Conservation (phyloP, 37 sponge, comb jelly and placozoan species). For the Corticium candelabrum region DNA sequence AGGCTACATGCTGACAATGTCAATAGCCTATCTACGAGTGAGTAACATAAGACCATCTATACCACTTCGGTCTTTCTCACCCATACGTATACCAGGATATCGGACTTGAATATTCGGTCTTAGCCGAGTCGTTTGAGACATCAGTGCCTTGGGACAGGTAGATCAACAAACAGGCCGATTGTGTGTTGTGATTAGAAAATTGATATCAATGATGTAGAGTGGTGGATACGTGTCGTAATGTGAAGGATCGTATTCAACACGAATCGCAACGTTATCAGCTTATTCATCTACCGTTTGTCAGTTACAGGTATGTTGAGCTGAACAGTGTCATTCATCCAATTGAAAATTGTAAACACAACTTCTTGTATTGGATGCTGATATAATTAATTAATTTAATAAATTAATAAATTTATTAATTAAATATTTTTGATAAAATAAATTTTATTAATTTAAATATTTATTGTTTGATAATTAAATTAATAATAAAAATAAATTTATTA, state of each 20-base stretch:
- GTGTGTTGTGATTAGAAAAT: background rate
- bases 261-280: constrained; percentile 19
- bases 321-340: background rate
- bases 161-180: constrained; percentile 6
- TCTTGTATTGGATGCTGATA: too few species aligned
- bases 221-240: constrained; percentile 49
- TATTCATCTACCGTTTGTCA: background rate
- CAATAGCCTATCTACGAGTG: constrained; percentile 82
- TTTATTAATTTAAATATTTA: too few species aligned
- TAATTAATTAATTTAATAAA: too few species aligned
- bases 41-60: too few species aligned
- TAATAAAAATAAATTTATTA: too few species aligned
- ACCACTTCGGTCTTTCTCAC: too few species aligned
- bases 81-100: too few species aligned
- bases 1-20: constrained; percentile 84
- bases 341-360: too few species aligned
- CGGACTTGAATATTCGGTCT: constrained; percentile 66
- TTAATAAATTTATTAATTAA: too few species aligned
- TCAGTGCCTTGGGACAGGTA: constrained; percentile 92
- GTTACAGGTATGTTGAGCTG: background rate
- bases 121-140: constrained; percentile 92
- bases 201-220: constrained; percentile 44
- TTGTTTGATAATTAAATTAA: too few species aligned
- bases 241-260: constrained; percentile 40
- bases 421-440: too few species aligned